These are phyloP conservation scores for Meleagris gallopavo DNA, from an alignment of 2,113 vertebrate species.

Conservation along the genomic window DNA sequence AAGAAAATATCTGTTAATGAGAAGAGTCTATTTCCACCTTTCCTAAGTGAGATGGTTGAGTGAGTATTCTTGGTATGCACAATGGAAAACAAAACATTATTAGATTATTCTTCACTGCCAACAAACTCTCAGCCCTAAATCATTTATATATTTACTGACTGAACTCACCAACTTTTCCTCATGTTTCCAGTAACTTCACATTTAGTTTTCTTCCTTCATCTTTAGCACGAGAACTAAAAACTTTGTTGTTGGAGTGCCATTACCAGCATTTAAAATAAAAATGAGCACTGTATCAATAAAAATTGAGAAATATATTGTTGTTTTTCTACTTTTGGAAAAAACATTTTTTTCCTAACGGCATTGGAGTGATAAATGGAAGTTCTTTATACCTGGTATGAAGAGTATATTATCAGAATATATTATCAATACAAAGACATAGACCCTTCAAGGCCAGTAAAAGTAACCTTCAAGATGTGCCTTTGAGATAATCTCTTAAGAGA, in stretches of 20 bases:
- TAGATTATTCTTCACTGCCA: not conserved
- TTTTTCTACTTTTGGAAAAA: not conserved
- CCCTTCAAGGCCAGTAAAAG: not conserved
- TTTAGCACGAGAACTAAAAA: not conserved
- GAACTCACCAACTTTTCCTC: not conserved
- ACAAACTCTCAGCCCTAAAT: not conserved
- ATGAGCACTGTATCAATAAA: not conserved
- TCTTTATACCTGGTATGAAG: not conserved
- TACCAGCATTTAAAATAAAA: constrained; percentile 38
- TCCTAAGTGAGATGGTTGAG: not conserved
- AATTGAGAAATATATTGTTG: not conserved
- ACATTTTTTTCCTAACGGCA: not conserved
- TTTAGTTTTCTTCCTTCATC: not conserved
- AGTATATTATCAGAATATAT: not conserved
- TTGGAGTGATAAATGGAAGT: not conserved
- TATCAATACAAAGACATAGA: not conserved
- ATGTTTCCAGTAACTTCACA: not conserved
- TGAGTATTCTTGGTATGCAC: not conserved
- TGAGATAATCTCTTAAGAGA: not conserved
- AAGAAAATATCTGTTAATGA: not conserved
- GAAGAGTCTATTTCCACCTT: not conserved
- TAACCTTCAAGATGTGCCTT: not conserved
- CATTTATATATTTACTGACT: not conserved
- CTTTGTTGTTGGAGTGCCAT: constrained; percentile 8
- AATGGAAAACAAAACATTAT: not conserved